Base-by-base conservation (phyloP, 2,888 invertebrate genomes). In the Lordiphosa fenestrarum region DNA sequence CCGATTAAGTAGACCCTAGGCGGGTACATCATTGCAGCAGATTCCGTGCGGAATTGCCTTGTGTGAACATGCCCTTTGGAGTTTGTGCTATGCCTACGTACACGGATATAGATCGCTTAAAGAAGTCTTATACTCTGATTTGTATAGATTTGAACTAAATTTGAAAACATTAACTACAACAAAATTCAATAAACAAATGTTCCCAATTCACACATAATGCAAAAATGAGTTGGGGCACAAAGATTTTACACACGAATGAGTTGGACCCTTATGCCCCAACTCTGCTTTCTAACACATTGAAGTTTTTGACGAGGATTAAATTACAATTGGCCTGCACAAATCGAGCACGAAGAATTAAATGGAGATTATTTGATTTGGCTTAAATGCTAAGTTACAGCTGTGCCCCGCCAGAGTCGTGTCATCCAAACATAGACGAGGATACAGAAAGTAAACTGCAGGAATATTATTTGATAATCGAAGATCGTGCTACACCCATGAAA, bases 381-480 rank as follows among this genome's bases (percentile, higher is more conserved):
- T 75, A 82, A 75, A 82, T 75, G 82, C 82, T 75, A 33, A 71
- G 54, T 71, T 69, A 68, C 83, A 69, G 78, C 41, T 35, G 46
- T 38, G 33, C 49, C 57, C 21, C 35, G 35, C 46, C 25, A 53
- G 46, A 52, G 61, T 6, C 80, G 80, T 63, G 73, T 54, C 23
- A 84, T 36, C 70, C 73, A 84, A 35, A 80, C 55, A 46, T 82
- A 84, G 41, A 80, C 58, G 35, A 84, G 66, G 48, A 71, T 72
- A 30, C 75, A 80, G 47, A 85, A 66, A 41, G 84, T 59, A 55
- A 85, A 71, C 69, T 85, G 82, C 56, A 84, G 71, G 64, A 81
- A 68, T 69, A 82, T 80, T 72, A 66, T 80, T 54, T 85, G 70
- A 71, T 77, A 82, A 62, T 84, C 85, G 49, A 82, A 70, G 60